A percentile compares a stretch with the other conserved stretches of the same genome.
Evolutionary conservation across 2,113 vertebrate species (phyloP).

Genomic region (Rhadina sibilatrix): DNA sequence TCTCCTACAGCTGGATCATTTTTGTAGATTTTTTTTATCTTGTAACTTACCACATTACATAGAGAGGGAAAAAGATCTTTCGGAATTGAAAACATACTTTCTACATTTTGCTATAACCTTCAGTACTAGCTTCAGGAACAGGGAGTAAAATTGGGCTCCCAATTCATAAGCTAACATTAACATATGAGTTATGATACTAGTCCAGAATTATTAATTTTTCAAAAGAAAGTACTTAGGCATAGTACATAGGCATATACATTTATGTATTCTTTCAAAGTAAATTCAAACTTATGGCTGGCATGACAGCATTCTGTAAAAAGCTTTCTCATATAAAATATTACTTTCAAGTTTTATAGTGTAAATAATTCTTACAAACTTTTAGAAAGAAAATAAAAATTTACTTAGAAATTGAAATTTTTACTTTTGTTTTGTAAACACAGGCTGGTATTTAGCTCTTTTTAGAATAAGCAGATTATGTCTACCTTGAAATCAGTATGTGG

Average conservation of each 20-base stretch:
- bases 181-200: not conserved
- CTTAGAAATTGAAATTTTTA: constrained; percentile 5
- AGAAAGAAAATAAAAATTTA: constrained; percentile 24
- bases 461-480: not conserved
- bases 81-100: constrained; percentile 37
- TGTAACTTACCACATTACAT: constrained; percentile 71
- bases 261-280: constrained; percentile 13
- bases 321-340: not conserved
- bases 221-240: constrained; percentile 16
- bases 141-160: constrained; percentile 9
- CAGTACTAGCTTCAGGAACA: constrained; percentile 21
- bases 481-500: constrained; percentile 1
- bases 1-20: constrained; percentile 35
- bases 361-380: constrained; percentile 26
- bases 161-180: not conserved
- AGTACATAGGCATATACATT: constrained; percentile 11
- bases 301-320: constrained; percentile 16
- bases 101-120: constrained; percentile 21
- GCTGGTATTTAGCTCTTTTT: constrained; percentile 6
- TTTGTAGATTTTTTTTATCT: constrained; percentile 16
- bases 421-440: not conserved
- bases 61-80: constrained; percentile 60
- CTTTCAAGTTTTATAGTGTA: not conserved
- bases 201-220: not conserved
- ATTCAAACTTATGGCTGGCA: constrained; percentile 38